These are phyloP conservation scores for Cichlasoma orientale DNA, from an alignment of 2,797 vertebrate species.

Conservation along the genomic window DNA sequence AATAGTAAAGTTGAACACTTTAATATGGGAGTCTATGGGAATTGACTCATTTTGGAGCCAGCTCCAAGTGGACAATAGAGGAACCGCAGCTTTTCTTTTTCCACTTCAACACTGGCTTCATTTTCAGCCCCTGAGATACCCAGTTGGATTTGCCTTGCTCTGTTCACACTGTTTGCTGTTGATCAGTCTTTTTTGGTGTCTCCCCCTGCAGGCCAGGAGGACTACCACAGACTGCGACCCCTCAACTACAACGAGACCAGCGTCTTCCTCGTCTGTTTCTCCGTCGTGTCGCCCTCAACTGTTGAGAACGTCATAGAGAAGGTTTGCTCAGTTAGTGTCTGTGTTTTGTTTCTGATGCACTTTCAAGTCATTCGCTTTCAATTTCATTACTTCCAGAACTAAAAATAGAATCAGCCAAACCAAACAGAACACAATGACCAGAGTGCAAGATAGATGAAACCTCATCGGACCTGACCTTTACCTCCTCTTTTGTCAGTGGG, in stretches of 20 bases:
- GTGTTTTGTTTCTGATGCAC: not conserved
- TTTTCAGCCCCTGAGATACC: not conserved
- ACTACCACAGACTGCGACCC: constrained; percentile 92
- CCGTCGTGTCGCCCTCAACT: constrained; percentile 93
- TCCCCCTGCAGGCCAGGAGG: constrained; percentile 88
- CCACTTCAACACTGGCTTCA: not conserved
- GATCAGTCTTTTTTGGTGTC: not conserved
- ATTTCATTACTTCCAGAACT: not conserved
- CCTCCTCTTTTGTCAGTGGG: constrained; percentile 82
- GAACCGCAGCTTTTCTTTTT: not conserved
- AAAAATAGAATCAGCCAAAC: not conserved
- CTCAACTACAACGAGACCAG: constrained; percentile 95
- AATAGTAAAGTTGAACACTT: not conserved
- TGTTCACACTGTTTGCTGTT: not conserved
- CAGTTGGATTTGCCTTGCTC: not conserved
- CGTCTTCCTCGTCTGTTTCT: constrained; percentile 96
- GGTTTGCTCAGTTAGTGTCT: constrained; percentile 40
- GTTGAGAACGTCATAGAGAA: constrained; percentile 97
- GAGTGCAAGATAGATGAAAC: no score
- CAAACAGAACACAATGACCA: no score
- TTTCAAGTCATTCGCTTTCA: not conserved
- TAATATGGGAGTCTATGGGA: not conserved
- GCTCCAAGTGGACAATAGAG: not conserved
- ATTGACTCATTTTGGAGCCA: not conserved
- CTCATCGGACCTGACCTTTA: accelerated